These are phyloP conservation scores for Lepetodrilus schrolli DNA, from an alignment of 2,888 invertebrate species.

Conservation along the genomic window DNA sequence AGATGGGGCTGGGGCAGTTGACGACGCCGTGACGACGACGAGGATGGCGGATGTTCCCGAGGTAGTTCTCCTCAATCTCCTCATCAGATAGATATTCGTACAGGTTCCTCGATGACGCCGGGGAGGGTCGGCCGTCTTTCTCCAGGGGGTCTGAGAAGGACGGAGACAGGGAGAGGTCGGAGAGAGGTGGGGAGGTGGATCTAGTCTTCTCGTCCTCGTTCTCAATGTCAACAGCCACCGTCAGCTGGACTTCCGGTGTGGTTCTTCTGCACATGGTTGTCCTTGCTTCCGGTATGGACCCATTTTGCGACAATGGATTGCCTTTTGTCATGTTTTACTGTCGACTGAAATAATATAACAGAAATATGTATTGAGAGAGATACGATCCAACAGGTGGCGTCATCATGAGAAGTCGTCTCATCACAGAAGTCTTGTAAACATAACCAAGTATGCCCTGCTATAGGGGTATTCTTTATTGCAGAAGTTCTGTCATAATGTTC, in stretches of 20 bases:
- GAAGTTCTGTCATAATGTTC: no score
- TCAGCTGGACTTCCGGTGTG: background rate
- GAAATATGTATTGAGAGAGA: no score
- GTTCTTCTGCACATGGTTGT: background rate
- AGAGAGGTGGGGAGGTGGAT: background rate
- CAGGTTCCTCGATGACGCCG: background rate
- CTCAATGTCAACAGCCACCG: slow-evolving; percentile 4
- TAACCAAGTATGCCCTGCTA: no score
- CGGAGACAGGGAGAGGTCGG: background rate
- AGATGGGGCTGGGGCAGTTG: background rate
- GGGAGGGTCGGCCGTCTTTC: background rate
- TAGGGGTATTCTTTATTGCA: no score
- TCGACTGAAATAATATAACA: no score
- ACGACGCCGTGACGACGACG: slow-evolving; percentile 30
- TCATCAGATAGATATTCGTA: slow-evolving; percentile 36
- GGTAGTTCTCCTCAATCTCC: slow-evolving; percentile 42
- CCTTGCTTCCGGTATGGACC: background rate
- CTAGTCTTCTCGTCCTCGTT: background rate
- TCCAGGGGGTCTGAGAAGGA: background rate
- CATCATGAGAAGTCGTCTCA: no score
- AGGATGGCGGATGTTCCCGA: slow-evolving; percentile 42
- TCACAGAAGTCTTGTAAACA: no score
- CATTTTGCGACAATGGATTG: background rate
- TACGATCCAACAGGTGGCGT: no score
- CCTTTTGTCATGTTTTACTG: background rate